Base-by-base conservation (phyloP, 1,140 invertebrate genomes). In the Metopolophium dirhodum region DNA sequence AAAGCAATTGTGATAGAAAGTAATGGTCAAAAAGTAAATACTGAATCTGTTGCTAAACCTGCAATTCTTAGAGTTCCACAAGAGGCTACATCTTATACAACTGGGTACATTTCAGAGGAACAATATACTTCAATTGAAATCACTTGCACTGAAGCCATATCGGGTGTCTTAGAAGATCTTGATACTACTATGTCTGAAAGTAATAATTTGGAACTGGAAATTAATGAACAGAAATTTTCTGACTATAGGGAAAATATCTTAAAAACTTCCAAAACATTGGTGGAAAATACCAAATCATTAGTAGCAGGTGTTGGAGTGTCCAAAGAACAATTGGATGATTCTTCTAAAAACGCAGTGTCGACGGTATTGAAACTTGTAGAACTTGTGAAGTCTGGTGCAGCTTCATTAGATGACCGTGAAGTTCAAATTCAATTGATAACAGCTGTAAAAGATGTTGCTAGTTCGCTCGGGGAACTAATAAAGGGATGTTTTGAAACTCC, bases 131-230 rank as follows among this genome's bases (percentile, higher is more conserved):
- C 91, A 20, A 93, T 93, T 41, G 91, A 93, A 93, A 54, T 93
- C 22, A 93, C 37, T 0, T 93, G 91, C 30, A 93, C 91, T 86
- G 82, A 98, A 94, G 99, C 99, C 6, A 99, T 99, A 37, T 98
- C 98, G 30, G 99, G 99, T 93, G 99, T 99, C 94, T 99, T 99
- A 94, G 99, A 98, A 0, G 99, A 99, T 95, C 96, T 99, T 51
- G 99, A 99, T 95, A 99, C 99, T 11, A 99, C 99, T 8, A 99
- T 99, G 91, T 98, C 99, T 97, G 99, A 99, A 95, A 99, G 99
- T n/a, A 99, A 98, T 6, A 99, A 99, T 30, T 99, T 99, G 9
- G 99, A 99, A 8, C 96, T 99, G 3, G 98, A 99, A 94, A 97
- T 97, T 94, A 98, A 99, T 94, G 96, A 96, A 83, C 98, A 99